Conservation (phyloP, 2,113 vertebrate genomes). For the Hypanus sabinus region DNA sequence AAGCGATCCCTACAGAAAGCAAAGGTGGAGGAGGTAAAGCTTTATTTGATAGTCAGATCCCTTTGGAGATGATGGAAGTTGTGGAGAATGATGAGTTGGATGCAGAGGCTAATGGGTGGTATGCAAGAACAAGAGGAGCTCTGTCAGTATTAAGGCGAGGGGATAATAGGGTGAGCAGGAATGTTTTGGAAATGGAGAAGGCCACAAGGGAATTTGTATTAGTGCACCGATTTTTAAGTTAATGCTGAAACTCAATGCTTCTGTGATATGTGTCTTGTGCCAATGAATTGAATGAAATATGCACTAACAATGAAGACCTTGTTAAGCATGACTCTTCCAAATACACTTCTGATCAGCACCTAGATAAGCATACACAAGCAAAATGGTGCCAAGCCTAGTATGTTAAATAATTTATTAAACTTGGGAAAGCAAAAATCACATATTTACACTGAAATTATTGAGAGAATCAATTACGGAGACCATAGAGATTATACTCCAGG, state of each 20-base stretch:
- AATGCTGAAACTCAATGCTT: not conserved
- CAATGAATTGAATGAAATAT: not conserved
- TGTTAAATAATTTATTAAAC: not conserved
- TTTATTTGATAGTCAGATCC: not conserved
- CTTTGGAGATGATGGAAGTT: no score
- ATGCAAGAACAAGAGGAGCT: no score
- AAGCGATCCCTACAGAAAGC: no score
- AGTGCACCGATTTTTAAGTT: not conserved
- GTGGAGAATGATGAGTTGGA: no score
- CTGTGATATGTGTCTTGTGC: not conserved
- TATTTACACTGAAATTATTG: not conserved
- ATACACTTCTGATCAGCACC: not conserved
- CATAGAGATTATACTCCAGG: not conserved
- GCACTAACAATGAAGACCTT: not conserved
- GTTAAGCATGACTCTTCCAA: not conserved
- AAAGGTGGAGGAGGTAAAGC: no score
- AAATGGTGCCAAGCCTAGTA: not conserved
- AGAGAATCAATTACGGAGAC: not conserved
- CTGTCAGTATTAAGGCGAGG: no score
- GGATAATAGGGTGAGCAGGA: no score
- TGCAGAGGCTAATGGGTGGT: no score
- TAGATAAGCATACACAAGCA: not conserved
- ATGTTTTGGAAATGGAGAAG: not conserved
- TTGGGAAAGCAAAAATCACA: not conserved
- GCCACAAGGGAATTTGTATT: not conserved